Percentiles rank a stretch among this genome's conserved stretches.
These are phyloP conservation scores for Okapia johnstoni DNA, from an alignment of 2,113 vertebrate genomes.

Conservation along the genomic window DNA sequence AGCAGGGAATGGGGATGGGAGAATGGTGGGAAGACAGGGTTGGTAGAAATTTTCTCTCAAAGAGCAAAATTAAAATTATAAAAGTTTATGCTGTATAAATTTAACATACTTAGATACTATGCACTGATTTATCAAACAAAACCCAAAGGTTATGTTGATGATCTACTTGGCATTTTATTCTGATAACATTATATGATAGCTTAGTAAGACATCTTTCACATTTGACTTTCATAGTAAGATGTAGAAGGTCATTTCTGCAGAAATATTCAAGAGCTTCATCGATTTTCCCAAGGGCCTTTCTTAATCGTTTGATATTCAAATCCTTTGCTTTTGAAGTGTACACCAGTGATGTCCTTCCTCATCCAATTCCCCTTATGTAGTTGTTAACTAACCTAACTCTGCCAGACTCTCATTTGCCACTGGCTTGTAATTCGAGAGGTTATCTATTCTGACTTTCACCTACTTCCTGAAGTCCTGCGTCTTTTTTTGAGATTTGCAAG, in stretches of 20 bases:
- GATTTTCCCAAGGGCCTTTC: constrained; percentile 47
- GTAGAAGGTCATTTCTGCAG: constrained; percentile 56
- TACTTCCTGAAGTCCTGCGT: neutral
- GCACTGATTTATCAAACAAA: neutral
- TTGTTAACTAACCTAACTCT: constrained; percentile 33
- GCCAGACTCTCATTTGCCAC: neutral
- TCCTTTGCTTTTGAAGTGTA: constrained; percentile 46
- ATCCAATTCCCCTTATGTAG: constrained; percentile 47
- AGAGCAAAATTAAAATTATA: neutral
- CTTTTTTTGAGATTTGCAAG: neutral
- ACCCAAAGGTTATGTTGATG: neutral
- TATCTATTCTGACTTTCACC: neutral
- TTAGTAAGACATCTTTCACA: constrained; percentile 54
- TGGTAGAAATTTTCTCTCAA: neutral
- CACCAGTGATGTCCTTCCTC: constrained; percentile 16
- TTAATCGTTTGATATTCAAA: constrained; percentile 71
- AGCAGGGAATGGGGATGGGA: no score
- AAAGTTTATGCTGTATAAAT: neutral
- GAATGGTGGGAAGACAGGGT: neutral
- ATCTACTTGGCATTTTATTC: neutral
- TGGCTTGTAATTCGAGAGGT: neutral
- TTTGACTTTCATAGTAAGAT: constrained; percentile 52
- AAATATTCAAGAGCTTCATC: constrained; percentile 54
- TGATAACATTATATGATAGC: neutral
- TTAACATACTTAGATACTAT: neutral